Evolutionary conservation across 2,113 vertebrate species (phyloP), one percentile per base, ranked within the genome.

Genomic region (Corvus hawaiiensis): DNA sequence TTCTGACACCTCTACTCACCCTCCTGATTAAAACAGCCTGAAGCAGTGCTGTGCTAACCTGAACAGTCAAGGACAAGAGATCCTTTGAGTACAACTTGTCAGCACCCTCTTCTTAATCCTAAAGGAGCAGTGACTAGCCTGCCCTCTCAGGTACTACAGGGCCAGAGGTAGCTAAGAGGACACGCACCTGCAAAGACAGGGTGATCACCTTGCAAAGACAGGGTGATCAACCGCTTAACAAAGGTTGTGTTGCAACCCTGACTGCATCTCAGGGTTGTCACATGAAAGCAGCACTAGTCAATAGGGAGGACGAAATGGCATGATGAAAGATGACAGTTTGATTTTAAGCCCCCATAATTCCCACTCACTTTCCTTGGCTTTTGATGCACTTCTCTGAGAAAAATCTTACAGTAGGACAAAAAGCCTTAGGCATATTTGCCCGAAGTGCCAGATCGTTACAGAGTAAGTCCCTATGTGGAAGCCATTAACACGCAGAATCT

Each of bases 51-150:
- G 52, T 72, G 35, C 56, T 75, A 48, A 62, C 41, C 35, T 24
- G 13, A 59, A 43, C 11, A 51, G n/a, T 8, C 46, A 43, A 68
- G 56, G 56, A 41, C 39, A 64, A 35, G 44, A 81, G 18, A 55
- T 26, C n/a, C n/a, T 62, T 46, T 0, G 0, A 68, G 48, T 51
- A 33, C 32, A 69, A 3, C 13, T 49, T 54, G 22, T 49, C 33
- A 61, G 35, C 21, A 58, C 4, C 17, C n/a, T 73, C 46, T 41
- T 44, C n/a, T 35, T 49, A 64, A 52, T 12, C 32, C 26, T 37
- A 46, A 80, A n/a, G 30, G 6, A 58, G 35, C n/a, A 64, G 4
- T 6, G 24, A 46, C 16, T 41, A 86, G 46, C 41, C 58, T 64
- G 52, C 12, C 39, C 39, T 48, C 33, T 28, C 1, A 1, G 37